A percentile compares a stretch with the other conserved stretches of the same genome.
Conservation (phyloP, 2,888 invertebrate species). For the Eristalis pertinax region DNA sequence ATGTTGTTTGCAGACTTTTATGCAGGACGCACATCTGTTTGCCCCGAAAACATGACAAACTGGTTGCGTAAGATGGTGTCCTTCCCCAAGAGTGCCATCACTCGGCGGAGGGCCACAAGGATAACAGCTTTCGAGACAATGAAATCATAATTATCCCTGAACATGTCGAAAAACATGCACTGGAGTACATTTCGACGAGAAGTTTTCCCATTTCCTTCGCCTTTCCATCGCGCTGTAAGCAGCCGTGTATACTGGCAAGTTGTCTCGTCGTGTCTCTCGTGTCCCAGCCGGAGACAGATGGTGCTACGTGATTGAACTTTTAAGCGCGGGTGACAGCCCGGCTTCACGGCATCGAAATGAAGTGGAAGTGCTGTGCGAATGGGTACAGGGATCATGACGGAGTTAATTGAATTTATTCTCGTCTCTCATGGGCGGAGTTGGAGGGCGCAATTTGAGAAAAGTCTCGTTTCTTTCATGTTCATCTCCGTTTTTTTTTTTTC, state of each 20-base stretch:
- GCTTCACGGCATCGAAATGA: slow-evolving; percentile 39
- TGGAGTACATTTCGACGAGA: neutral
- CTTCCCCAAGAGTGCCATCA: neutral
- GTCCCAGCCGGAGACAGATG: neutral
- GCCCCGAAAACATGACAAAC: slow-evolving; percentile 28
- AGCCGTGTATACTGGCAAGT: neutral
- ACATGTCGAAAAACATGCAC: slow-evolving; percentile 24
- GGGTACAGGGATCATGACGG: slow-evolving; percentile 46
- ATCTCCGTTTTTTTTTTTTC: neutral
- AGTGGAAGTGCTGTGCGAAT: slow-evolving; percentile 29
- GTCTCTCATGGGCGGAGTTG: neutral
- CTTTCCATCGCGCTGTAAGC: neutral
- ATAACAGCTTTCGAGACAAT: slow-evolving; percentile 50
- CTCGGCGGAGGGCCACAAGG: neutral
- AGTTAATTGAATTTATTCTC: slow-evolving; percentile 62
- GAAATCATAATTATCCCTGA: slow-evolving; percentile 65
- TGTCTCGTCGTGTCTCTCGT: neutral
- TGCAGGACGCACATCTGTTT: slow-evolving; percentile 38
- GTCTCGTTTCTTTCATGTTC: neutral
- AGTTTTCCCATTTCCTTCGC: slow-evolving; percentile 33
- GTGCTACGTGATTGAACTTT: slow-evolving; percentile 61
- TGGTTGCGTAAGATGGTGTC: slow-evolving; percentile 33
- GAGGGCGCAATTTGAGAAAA: neutral
- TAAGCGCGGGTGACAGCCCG: slow-evolving; percentile 37
- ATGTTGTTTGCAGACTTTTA: slow-evolving; percentile 3